Evolutionary conservation across 2,113 vertebrate genomes (phyloP), one percentile per base, ranked within the genome.

Genomic region (Pseudois nayaur): DNA sequence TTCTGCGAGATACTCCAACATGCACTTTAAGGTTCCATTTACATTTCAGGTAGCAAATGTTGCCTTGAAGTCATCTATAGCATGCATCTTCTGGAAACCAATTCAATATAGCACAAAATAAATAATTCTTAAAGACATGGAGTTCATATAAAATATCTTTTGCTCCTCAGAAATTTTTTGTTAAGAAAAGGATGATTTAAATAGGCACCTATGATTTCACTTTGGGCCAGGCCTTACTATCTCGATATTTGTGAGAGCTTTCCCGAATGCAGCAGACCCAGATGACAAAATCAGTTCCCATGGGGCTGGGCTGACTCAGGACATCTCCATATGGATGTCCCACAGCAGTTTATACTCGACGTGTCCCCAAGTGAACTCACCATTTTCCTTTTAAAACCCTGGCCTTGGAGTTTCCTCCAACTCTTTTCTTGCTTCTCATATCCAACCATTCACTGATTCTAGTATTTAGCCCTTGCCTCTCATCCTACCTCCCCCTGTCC

Each of bases 351-450:
- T 78, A 74, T 27, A 48, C 64, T 86, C 57, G 6, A 15, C 8
- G 8, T 59, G 87, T 92, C 92, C 97, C 90, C 87, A 83, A 0
- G 52, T 79, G 91, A 97, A 95, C 97, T 93, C 67, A 31, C 36
- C n/a, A 8, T 78, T 52, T 88, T 74, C 91, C 54, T 86, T 93
- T 86, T 33, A 60, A 48, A 94, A 33, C 64, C 33, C 0, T 7
- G 17, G 43, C 64, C 43, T 84, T 27, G 3, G n/a, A 36, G 9
- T 29, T 4, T 23, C 3, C 74, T 48, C 60, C 45, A 16, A 4
- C 11, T 88, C 8, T 92, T 45, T 33, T 55, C 52, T 48, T 21
- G 9, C 5, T 23, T 91, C 36, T 97, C 55, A 13, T 21, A 74
- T 2, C 12, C 19, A 50, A 0, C 27, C 27, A 6, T 19, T 82